These are phyloP conservation scores for Felis catus DNA, from an alignment of 2,113 vertebrate species.

Conservation along the genomic window DNA sequence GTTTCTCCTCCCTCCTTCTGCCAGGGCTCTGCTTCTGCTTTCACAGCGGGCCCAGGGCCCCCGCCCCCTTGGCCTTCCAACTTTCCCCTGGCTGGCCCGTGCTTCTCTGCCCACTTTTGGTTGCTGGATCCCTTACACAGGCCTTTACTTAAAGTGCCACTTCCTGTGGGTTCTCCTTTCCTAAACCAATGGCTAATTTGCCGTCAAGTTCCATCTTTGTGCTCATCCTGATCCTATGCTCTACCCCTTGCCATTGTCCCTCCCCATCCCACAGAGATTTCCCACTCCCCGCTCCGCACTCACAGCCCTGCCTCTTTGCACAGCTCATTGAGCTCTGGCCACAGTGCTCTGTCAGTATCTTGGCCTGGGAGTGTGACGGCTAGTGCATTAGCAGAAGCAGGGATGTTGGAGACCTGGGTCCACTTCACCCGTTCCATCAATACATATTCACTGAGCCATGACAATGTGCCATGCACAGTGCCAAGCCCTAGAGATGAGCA, in stretches of 20 bases:
- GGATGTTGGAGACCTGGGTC: background rate
- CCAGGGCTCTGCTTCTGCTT: background rate
- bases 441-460: background rate
- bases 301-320: background rate
- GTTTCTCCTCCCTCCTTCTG: conserved; percentile 53
- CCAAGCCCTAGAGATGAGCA: background rate
- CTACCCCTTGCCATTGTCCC: background rate
- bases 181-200: background rate
- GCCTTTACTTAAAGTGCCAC: background rate
- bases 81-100: background rate
- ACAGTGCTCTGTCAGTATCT: background rate
- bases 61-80: background rate
- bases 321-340: background rate
- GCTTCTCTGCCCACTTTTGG: background rate
- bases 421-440: background rate
- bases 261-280: background rate
- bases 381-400: background rate
- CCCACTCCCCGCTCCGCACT: background rate
- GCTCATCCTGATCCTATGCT: background rate
- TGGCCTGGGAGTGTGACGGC: background rate
- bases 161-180: background rate
- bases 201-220: background rate
- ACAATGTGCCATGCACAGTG: background rate
- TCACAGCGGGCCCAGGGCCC: background rate
- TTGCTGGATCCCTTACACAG: background rate